Base-by-base conservation (phyloP, 2,888 invertebrate genomes). In the Nephrotoma flavescens region DNA sequence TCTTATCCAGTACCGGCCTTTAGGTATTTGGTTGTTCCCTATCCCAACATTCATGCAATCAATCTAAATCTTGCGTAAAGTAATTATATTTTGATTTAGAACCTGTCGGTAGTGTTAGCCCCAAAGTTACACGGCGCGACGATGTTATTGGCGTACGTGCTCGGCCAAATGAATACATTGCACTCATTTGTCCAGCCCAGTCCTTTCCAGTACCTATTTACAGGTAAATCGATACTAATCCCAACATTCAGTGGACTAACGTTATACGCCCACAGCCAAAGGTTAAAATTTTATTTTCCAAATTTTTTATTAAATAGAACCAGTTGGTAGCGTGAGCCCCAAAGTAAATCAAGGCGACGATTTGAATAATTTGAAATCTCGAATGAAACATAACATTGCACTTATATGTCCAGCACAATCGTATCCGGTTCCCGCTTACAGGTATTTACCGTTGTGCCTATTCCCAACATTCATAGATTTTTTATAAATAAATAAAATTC, bases 381-480 rank as follows among this genome's bases (percentile, higher is more conserved):
- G 88, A 88, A 87, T 89, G 47, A 89, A 88, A 6, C 88, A 89
- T 83, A 93, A 93, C 90, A 92, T 95, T 88, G 94, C 94, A 86
- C 91, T 96, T 87, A 92, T 95, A 89, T 96, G 96, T 91, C 95
- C 95, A 86, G 95, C 95, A 9, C 95, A 96, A n/a, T 71, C 85
- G 45, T 86, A 86, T 57, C 86, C 86, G 7, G 57, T 86, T 12
- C 86, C 86, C 3, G 12, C 42, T 41, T 52, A 52, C 11, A 52
- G 57, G 86, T 86, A 52, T 15, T 15, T 57, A 41, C 15, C 3
- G 41, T 44, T 12, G 7, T 45, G n/a, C 57, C 86, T 44, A 86
- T 87, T 88, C 86, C 87, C 88, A 88, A 88, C 88, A 88, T 88
- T 88, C 87, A 87, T 45, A 45, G 4, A 6, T 41, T 19, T 71